Base-by-base conservation (phyloP, 2,797 vertebrate genomes). In the Enteromius radiatus region DNA sequence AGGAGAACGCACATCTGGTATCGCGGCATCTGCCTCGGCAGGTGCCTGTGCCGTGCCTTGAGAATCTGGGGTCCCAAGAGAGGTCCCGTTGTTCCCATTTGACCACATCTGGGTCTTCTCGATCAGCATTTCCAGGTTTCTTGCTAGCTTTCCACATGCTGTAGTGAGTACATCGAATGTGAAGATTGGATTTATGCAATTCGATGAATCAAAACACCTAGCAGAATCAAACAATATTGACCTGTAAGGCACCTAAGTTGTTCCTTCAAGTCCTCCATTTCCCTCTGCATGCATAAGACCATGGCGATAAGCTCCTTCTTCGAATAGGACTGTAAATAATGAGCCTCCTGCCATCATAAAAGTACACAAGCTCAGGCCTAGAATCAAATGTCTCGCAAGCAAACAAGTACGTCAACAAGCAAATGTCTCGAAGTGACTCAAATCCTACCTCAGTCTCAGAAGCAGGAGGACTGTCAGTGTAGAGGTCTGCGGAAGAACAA, bases 161-260 rank as follows among this genome's bases (percentile, higher is more conserved):
- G 84, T 23, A 19, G 5, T n/a, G 23, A 49, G 38, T 54, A 21
- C 61, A 74, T 78, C 0, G 21, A 28, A 73, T 36, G 49, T 77
- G 38, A 26, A 19, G 19, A 56, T 41, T 69, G 15, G 23, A 54
- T 68, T 56, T 21, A 12, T 47, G 45, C 43, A 43, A 28, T 28
- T 64, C 15, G 6, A 78, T 78, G n/a, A 5, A 45, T 67, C 21
- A 36, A 78, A 71, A 45, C 38, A 38, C 26, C 43, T 14, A 36
- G 23, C 5, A 7, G 10, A 75, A 61, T 8, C 3, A 23, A 38
- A 80, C 4, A 10, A 5, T 26, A 85, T 79, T 84, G 74, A 90
- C 90, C 91, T 89, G 91, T 91, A 87, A 92, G 89, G 86, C 91
- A 92, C 84, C 89, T 81, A 82, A 92, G 86, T 90, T 91, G 91